Evolutionary conservation across 2,113 vertebrate genomes (phyloP).

Genomic region (Dicrurus megarhynchus): DNA sequence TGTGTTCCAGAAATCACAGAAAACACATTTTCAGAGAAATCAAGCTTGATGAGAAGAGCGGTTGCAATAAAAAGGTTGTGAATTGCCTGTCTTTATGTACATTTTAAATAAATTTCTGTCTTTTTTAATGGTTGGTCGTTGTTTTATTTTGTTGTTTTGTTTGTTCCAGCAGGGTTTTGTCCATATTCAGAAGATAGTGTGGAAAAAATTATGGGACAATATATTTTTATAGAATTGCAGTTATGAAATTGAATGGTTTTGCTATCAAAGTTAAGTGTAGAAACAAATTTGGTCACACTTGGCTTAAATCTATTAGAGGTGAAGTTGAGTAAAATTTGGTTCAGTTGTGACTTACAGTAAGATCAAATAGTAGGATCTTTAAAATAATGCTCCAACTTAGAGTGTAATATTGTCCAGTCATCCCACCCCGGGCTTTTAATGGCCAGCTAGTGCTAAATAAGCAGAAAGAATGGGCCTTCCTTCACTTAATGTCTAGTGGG

Average conservation of each 20-base stretch:
- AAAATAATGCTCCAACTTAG: rapidly evolving
- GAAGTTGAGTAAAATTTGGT: background rate
- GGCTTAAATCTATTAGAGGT: background rate
- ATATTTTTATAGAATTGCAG: background rate
- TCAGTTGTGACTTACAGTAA: background rate
- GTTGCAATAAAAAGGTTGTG: background rate
- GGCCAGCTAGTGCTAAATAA: background rate
- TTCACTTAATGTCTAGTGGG: background rate
- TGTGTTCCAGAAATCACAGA: background rate
- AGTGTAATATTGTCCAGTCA: background rate
- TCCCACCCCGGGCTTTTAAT: background rate
- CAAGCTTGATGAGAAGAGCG: background rate
- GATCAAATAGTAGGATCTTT: background rate
- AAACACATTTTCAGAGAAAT: background rate
- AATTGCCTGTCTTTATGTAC: rapidly evolving
- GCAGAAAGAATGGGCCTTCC: background rate
- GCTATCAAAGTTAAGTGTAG: background rate
- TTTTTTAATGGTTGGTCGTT: background rate
- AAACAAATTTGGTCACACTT: background rate
- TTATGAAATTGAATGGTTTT: background rate
- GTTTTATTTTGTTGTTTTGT: background rate
- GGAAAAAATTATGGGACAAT: background rate
- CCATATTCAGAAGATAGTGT: background rate
- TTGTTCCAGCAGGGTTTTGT: background rate
- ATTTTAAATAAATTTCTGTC: background rate